Base-by-base conservation (phyloP, 2,797 vertebrate genomes). In the Ctenopoma multispine region DNA sequence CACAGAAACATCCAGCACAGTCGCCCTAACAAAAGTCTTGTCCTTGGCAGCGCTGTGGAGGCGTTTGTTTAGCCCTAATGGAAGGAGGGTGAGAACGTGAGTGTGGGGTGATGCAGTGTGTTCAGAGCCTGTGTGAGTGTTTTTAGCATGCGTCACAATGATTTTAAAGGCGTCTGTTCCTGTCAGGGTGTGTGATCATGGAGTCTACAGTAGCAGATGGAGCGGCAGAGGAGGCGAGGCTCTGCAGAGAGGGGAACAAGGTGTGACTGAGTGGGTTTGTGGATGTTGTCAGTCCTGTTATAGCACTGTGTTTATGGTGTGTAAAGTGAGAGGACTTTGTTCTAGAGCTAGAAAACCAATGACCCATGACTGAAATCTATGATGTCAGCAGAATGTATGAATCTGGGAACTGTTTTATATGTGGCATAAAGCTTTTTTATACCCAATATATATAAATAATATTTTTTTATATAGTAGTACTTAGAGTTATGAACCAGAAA, bases 401-500 rank as follows among this genome's bases (percentile, higher is more conserved):
- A 41, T 14, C 60, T 55, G 0, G 0, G 29, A 43, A 64, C 48
- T 56, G 53, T 64, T 82, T 78, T 79, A 76, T 77, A 65, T 59
- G 53, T 47, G 36, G 51, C 64, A 63, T 47, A 54, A 66, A 76
- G 50, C 76, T 59, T 65, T 46, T 72, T 68, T 61, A 67, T 40
- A 63, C 75, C 61, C 61, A 75, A 55, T n/a, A n/a, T n/a, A n/a
- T n/a, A n/a, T n/a, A n/a, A n/a, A n/a, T n/a, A 85, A 57, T 31
- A 62, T 48, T 13, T 43, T 64, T 66, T 65, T 48, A 77, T 78
- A 71, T 72, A 46, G 53, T 24, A 13, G 56, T 63, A 47, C 63
- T 70, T 34, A 56, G 40, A 84, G 69, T 84, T 82, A 77, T 68
- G 77, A 77, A 72, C 41, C 74, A 67, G 75, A 86, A 86, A 80